Percentiles rank a stretch among this genome's conserved stretches.
Conservation (phyloP, 2,888 invertebrate genomes). For the Leptogaster cylindrica region DNA sequence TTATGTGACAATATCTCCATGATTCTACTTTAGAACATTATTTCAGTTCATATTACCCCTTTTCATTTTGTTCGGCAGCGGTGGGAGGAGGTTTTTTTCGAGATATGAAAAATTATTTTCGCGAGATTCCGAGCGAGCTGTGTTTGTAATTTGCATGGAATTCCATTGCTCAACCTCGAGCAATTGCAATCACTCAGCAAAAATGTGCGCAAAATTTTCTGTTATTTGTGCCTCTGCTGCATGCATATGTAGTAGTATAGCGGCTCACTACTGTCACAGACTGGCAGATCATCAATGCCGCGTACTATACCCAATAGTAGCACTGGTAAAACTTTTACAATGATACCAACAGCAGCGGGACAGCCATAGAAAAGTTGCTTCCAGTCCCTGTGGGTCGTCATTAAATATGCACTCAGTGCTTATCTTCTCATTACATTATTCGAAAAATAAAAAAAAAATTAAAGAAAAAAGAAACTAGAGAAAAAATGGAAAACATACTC, state of each 20-base stretch:
- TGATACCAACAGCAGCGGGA: background rate
- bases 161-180: conserved; percentile 37
- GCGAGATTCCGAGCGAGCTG: background rate
- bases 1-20: too few relatives aligned
- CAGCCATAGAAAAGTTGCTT: background rate
- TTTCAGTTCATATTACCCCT: background rate
- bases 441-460: too few relatives aligned
- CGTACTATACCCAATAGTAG: too few relatives aligned
- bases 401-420: conserved; percentile 32
- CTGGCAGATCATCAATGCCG: background rate
- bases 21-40: too few relatives aligned
- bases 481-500: background rate
- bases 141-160: conserved; percentile 34
- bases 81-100: too few relatives aligned
- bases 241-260: too few relatives aligned
- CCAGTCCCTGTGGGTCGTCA: conserved; percentile 3
- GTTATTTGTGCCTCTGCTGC: conserved; percentile 25
- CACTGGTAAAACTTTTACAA: too few relatives aligned
- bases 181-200: conserved; percentile 36
- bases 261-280: conserved; percentile 3
- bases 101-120: conserved; percentile 12
- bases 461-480: too few relatives aligned
- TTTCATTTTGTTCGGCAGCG: background rate
- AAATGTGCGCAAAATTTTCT: conserved; percentile 28
- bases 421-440: conserved; percentile 20